Evolutionary conservation across 2,113 vertebrate genomes (phyloP).

Genomic region (Phylloscopus trochiloides): DNA sequence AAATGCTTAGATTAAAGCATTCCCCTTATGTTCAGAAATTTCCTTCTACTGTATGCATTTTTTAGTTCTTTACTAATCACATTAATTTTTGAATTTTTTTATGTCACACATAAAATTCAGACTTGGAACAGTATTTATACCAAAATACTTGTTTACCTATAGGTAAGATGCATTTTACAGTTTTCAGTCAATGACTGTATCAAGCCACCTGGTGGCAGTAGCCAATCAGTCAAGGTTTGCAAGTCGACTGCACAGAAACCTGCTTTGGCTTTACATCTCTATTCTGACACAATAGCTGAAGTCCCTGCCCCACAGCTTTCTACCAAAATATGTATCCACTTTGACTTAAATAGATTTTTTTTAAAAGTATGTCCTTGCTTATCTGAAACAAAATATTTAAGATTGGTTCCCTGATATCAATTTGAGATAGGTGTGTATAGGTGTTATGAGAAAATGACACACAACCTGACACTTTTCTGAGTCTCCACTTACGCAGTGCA

Average conservation of each 20-base stretch:
- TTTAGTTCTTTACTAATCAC: neutral
- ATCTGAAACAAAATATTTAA: neutral
- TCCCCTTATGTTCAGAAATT: neutral
- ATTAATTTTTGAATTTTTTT: neutral
- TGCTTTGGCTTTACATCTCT: neutral
- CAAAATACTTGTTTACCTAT: neutral
- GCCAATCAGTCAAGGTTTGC: neutral
- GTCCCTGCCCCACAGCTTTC: neutral
- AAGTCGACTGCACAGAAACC: neutral
- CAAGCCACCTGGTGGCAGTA: constrained; percentile 41
- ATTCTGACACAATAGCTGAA: neutral
- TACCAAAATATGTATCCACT: neutral
- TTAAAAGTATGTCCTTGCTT: neutral
- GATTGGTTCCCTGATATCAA: neutral
- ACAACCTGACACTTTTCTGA: neutral
- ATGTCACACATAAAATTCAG: neutral
- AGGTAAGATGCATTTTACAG: rapidly evolving
- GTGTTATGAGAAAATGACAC: neutral
- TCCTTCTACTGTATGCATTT: neutral
- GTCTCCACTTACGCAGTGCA: neutral
- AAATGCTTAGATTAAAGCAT: neutral
- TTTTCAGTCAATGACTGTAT: neutral
- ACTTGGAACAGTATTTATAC: neutral
- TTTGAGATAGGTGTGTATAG: neutral
- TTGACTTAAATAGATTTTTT: no score